Evolutionary conservation across 2,797 vertebrate species (phyloP).

Genomic region (Hydrolagus colliei): DNA sequence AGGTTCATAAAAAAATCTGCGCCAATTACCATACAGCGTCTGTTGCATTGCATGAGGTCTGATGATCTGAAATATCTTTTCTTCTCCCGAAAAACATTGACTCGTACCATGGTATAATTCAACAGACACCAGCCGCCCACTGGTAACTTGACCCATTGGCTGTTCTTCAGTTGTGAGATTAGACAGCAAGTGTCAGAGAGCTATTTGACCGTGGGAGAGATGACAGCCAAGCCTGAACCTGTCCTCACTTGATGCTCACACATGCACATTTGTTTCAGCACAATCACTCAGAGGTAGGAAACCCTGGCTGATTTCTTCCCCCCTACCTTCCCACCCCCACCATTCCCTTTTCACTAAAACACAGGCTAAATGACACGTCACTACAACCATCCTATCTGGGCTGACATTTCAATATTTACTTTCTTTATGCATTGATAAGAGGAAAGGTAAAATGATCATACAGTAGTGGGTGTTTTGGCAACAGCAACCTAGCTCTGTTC

Average conservation of each 20-base stretch:
- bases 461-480: neutral
- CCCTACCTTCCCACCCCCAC: neutral
- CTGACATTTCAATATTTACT: conserved; percentile 21
- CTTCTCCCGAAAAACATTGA: too few species aligned
- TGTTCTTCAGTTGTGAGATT: neutral
- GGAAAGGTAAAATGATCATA: neutral
- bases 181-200: neutral
- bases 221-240: neutral
- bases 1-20: too few species aligned
- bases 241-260: neutral
- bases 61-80: too few species aligned
- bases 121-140: too few species aligned
- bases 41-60: too few species aligned
- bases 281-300: neutral
- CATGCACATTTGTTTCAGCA: neutral
- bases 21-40: too few species aligned
- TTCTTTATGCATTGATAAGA: neutral
- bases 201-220: neutral
- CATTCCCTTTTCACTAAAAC: too few species aligned
- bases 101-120: too few species aligned
- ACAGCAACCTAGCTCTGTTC: neutral
- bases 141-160: too few species aligned
- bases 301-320: neutral
- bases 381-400: neutral
- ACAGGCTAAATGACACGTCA: too few species aligned